These are phyloP conservation scores for Macrophya alboannulata DNA, from an alignment of 2,888 invertebrate species.

Conservation along the genomic window DNA sequence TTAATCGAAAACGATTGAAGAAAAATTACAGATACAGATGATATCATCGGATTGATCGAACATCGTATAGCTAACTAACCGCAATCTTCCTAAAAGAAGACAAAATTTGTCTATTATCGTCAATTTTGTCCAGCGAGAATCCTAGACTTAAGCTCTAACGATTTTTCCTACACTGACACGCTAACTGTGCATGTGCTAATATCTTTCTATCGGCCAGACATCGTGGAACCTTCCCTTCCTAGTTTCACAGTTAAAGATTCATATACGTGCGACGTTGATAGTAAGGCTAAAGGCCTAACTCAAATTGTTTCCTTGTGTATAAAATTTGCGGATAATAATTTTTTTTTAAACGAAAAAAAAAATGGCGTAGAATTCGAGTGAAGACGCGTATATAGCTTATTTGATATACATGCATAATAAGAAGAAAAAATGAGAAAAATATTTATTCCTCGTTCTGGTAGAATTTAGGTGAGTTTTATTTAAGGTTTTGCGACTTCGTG, in stretches of 20 bases:
- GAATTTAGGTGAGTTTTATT: neutral
- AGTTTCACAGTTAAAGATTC: conserved; percentile 1
- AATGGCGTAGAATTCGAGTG: neutral
- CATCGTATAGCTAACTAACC: neutral
- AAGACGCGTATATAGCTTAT: neutral
- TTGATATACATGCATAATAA: too few relatives aligned
- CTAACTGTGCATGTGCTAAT: conserved; percentile 17
- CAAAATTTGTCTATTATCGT: neutral
- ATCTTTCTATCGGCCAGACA: conserved; percentile 46
- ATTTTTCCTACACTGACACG: conserved; percentile 34
- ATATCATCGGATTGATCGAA: neutral
- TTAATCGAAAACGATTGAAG: too few relatives aligned
- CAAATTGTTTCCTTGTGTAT: neutral
- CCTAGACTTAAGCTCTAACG: conserved; percentile 14
- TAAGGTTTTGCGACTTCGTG: conserved; percentile 13
- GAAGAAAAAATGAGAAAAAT: too few relatives aligned
- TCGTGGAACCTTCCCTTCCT: conserved; percentile 42
- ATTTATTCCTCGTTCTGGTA: neutral
- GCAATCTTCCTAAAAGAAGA: neutral
- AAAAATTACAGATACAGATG: neutral
- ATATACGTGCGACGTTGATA: neutral
- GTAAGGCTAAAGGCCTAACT: neutral
- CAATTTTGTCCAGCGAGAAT: neutral
- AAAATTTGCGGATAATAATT: neutral
- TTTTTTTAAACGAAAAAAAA: neutral